These are phyloP conservation scores for Brachynemurus nebulosus DNA, from an alignment of 2,888 invertebrate species.

Conservation along the genomic window DNA sequence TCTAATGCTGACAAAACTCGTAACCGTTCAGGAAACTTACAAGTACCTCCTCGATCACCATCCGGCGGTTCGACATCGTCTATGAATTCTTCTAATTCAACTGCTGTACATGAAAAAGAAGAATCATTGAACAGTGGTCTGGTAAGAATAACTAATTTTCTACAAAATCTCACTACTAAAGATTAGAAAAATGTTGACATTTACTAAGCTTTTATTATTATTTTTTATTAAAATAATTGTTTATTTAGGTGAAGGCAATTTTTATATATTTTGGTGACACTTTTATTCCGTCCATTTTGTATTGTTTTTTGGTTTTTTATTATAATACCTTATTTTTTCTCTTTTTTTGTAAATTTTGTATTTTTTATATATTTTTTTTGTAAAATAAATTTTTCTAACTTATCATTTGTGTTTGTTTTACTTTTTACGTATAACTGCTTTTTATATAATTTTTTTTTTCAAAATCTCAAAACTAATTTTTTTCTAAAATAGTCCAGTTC, in stretches of 20 bases:
- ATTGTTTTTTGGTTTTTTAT: neutral
- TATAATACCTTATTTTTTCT: neutral
- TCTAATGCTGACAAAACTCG: conserved; percentile 28
- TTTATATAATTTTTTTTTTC: neutral
- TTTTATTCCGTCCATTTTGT: neutral
- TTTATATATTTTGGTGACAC: neutral
- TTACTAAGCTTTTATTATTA: neutral
- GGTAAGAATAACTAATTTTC: conserved; percentile 50
- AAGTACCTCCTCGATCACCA: conserved; percentile 50
- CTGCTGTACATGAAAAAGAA: conserved; percentile 30
- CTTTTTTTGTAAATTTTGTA: no score
- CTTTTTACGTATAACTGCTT: neutral
- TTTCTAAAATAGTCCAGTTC: no score
- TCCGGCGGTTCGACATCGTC: conserved; percentile 61
- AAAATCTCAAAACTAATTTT: no score
- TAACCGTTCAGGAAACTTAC: conserved; percentile 34
- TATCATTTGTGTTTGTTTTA: neutral
- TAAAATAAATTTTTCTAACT: neutral
- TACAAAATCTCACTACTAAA: conserved; percentile 23
- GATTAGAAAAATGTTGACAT: conserved; percentile 8
- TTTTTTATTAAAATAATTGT: neutral
- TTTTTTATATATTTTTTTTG: neutral
- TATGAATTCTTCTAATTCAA: conserved; percentile 40
- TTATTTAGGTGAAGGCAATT: neutral
- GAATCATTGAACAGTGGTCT: conserved; percentile 45